Base-by-base conservation (phyloP, 2,797 vertebrate species). In the Helostoma temminkii region DNA sequence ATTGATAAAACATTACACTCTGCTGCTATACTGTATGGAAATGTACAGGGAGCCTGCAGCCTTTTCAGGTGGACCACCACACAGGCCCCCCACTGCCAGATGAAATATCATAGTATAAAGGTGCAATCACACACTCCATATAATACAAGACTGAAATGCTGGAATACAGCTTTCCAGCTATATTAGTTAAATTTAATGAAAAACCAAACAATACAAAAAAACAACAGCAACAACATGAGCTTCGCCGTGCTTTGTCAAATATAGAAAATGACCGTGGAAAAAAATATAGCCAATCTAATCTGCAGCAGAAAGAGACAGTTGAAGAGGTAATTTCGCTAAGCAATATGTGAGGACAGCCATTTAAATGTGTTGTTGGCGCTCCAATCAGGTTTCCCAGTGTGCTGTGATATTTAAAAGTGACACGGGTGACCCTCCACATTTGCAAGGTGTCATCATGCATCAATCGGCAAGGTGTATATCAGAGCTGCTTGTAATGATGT, bases 361-460 rank as follows among this genome's bases (percentile, higher is more conserved):
- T 91, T 93, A 93, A 93, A 92, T 91, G 86, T 81, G 82, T 89
- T 90, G 84, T 85, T 87, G 81, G 68, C 30, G 81, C 86, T 90
- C 89, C 89, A 90, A 91, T 91, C 84, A 87, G 89, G 84, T 87
- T 88, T 90, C 86, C 90, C 82, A 75, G 89, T 89, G 90, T 78
- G 76, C 87, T 75, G 88, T 94, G 92, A 93, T 94, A 93, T 94
- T 94, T 94, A 93, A 93, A 93, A 92, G 89, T 92, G 92, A 92
- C 92, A 92, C 70, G 78, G 79, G 80, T 92, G 92, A 93, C 94
- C 93, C 90, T 87, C 88, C 88, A 85, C 93, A 91, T 93, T 93
- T 92, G 88, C 85, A 41, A 90, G 82, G 87, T 92, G 92, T 93
- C 94, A 91, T 89, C 90, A 91, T 87, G 90, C 92, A 93, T 94